phyloP scores from a whole-genome alignment of 2,888 invertebrate genomes.

The Amblyjoppa proteus region DNA sequence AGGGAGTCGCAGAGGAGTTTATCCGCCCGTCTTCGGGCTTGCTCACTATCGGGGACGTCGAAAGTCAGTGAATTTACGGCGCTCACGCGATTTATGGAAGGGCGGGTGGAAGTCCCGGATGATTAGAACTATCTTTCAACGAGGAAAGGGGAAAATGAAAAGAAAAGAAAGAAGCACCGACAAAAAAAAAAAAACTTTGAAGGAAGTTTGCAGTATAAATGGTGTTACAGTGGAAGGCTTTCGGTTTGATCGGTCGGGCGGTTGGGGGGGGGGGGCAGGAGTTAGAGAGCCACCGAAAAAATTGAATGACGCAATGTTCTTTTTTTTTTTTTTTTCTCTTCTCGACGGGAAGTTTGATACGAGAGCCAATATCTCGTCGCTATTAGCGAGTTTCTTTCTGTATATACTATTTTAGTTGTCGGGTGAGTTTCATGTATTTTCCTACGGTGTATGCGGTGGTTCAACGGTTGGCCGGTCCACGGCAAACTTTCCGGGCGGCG shows the following conservation, averaged over 20 bases:
- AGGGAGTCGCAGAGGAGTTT: slow-evolving; percentile 17
- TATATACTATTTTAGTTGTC: neutral
- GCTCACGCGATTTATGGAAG: slow-evolving; percentile 21
- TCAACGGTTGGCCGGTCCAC: neutral
- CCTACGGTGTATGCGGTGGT: neutral
- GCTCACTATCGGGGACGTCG: slow-evolving; percentile 11
- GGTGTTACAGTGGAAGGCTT: neutral
- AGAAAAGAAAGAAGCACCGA: neutral
- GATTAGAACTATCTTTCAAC: slow-evolving; percentile 35
- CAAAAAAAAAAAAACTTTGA: neutral
- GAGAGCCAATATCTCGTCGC: neutral
- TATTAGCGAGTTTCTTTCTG: slow-evolving; percentile 20
- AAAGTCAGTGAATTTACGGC: slow-evolving; percentile 22
- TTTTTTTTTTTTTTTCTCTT: neutral
- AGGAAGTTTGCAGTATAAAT: neutral
- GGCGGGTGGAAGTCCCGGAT: neutral
- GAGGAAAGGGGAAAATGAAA: slow-evolving; percentile 5
- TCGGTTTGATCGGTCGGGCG: neutral
- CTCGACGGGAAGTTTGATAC: slow-evolving; percentile 29
- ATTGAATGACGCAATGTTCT: slow-evolving; percentile 29
- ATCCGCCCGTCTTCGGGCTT: slow-evolving; percentile 19
- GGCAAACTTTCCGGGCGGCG: slow-evolving; percentile 30
- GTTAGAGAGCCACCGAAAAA: slow-evolving; percentile 5
- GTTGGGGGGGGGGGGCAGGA: neutral
- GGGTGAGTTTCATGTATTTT: neutral